These are phyloP conservation scores for Boulengeromyrus knoepffleri DNA, from an alignment of 2,113 vertebrate genomes.

Conservation along the genomic window DNA sequence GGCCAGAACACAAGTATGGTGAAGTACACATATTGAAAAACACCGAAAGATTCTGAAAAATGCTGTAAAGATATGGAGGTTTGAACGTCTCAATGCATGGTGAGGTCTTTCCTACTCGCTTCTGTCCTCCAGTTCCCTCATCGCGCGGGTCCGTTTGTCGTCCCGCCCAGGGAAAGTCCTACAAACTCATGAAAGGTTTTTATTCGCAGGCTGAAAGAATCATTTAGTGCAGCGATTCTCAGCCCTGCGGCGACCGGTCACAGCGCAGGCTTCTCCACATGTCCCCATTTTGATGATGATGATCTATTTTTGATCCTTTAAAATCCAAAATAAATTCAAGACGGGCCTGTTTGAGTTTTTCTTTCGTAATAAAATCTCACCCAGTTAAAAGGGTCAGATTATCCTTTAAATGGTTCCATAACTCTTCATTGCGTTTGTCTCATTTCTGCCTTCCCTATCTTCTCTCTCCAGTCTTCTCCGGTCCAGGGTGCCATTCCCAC, in stretches of 20 bases:
- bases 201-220: not conserved
- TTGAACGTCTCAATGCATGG: not conserved
- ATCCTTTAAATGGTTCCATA: not conserved
- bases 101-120: not conserved
- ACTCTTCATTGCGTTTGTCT: not conserved
- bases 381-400: not conserved
- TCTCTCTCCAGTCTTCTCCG: constrained; percentile 50
- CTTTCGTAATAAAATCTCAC: not conserved
- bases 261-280: not conserved
- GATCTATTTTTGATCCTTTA: constrained; percentile 5
- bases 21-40: not conserved
- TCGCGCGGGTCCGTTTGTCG: not conserved
- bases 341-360: not conserved
- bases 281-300: not conserved
- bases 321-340: constrained; percentile 3
- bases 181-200: not conserved
- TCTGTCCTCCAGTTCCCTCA: not conserved
- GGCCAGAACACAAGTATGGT: not conserved
- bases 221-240: not conserved
- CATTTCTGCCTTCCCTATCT: not conserved
- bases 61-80: not conserved
- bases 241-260: not conserved
- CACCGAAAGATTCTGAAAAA: not conserved
- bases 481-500: constrained; percentile 83
- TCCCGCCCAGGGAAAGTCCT: not conserved